Conservation (phyloP, 2,113 vertebrate genomes). For the Mobula birostris region DNA sequence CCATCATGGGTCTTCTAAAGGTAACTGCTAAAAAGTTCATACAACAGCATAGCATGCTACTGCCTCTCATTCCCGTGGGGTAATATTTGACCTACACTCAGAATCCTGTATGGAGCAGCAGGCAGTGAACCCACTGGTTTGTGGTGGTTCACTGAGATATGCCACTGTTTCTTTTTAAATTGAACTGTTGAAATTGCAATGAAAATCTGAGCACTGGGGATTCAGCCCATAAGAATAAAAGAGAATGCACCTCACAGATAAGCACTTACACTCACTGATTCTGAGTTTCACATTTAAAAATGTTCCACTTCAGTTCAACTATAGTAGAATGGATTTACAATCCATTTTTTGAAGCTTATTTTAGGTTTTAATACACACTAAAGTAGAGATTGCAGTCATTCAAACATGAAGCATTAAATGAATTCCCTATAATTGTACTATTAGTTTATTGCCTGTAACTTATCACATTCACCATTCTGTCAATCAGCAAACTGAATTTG, state of each 20-base stretch:
- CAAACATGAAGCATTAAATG: constrained; percentile 11
- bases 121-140: background rate
- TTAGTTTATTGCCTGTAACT: background rate
- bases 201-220: background rate
- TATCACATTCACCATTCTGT: background rate
- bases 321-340: background rate
- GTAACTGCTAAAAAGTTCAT: background rate
- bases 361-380: constrained; percentile 11
- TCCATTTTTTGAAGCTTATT: constrained; percentile 9
- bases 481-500: constrained; percentile 14
- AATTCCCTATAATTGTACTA: background rate
- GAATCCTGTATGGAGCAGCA: background rate
- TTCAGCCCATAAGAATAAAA: constrained; percentile 5
- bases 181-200: background rate
- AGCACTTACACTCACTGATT: background rate
- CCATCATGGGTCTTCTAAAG: background rate
- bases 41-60: background rate
- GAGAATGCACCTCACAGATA: background rate
- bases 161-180: background rate
- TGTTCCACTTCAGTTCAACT: constrained; percentile 22
- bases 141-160: background rate
- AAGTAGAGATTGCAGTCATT: background rate
- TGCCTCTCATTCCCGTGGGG: background rate
- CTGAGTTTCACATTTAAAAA: background rate
- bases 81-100: background rate